These are phyloP conservation scores for Galeruca laticollis DNA, from an alignment of 2,888 invertebrate species.

Conservation along the genomic window DNA sequence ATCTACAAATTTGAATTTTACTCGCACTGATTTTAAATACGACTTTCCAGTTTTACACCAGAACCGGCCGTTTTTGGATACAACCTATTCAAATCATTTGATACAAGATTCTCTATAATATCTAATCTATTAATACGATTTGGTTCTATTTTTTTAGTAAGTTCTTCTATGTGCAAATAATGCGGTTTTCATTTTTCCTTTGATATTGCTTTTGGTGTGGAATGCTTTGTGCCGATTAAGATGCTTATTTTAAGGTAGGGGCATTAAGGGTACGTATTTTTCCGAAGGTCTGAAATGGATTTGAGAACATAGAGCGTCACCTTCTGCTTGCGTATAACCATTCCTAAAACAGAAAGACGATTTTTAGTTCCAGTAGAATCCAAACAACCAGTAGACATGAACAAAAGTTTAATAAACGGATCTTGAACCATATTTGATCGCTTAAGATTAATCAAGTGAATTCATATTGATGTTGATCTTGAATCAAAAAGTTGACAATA, in stretches of 20 bases:
- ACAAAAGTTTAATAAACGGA: not conserved
- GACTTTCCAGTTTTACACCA: too few species aligned
- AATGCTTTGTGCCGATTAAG: slow-evolving; percentile 33
- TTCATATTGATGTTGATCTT: too few species aligned
- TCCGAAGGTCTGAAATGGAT: slow-evolving; percentile 75
- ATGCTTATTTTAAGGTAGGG: slow-evolving; percentile 50
- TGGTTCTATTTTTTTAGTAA: not conserved
- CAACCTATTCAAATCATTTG: not conserved
- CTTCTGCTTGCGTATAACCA: slow-evolving; percentile 72
- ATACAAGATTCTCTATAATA: not conserved
- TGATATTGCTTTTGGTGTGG: slow-evolving; percentile 33
- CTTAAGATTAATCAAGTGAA: too few species aligned
- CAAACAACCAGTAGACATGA: not conserved
- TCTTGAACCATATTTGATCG: too few species aligned
- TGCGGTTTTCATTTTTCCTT: slow-evolving; percentile 20
- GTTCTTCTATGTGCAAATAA: slow-evolving; percentile 18
- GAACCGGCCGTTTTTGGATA: too few species aligned
- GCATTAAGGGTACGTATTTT: slow-evolving; percentile 71
- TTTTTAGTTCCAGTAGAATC: too few species aligned
- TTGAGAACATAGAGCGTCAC: slow-evolving; percentile 71
- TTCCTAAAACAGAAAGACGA: slow-evolving; percentile 66
- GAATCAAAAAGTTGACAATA: too few species aligned
- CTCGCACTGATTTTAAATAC: too few species aligned
- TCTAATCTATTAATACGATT: not conserved
- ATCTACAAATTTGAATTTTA: too few species aligned